Conservation (phyloP, 2,797 vertebrate species). For the Tadarida brasiliensis region DNA sequence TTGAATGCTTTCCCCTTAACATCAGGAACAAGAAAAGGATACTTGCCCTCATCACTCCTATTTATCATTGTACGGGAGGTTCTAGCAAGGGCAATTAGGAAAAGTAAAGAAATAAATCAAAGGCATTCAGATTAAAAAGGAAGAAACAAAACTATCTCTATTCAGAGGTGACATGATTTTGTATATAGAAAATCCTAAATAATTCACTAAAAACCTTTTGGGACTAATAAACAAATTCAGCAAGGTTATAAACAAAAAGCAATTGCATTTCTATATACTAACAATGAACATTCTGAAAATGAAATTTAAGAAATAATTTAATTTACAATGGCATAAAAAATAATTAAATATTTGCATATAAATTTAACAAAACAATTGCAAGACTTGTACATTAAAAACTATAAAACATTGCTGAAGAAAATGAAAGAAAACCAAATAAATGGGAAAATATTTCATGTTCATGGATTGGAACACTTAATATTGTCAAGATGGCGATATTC, state of each 20-base stretch:
- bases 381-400: not conserved
- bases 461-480: not conserved
- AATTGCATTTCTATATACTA: not conserved
- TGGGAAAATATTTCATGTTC: not conserved
- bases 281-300: not conserved
- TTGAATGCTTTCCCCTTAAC: not conserved
- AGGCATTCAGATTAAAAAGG: not conserved
- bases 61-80: not conserved
- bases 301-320: not conserved
- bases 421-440: not conserved
- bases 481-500: not conserved
- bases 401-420: not conserved
- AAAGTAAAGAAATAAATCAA: not conserved
- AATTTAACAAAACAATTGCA: not conserved
- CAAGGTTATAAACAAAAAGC: not conserved
- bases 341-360: not conserved
- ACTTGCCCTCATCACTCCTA: not conserved
- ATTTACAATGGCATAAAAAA: not conserved
- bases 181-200: not conserved
- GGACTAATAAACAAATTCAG: not conserved
- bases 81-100: not conserved
- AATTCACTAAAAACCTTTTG: not conserved
- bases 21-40: not conserved
- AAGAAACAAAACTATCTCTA: slow-evolving; percentile 5
- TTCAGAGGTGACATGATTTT: not conserved